phyloP scores from a whole-genome alignment of 2,888 invertebrate genomes.

The Drosophila gaucha region DNA sequence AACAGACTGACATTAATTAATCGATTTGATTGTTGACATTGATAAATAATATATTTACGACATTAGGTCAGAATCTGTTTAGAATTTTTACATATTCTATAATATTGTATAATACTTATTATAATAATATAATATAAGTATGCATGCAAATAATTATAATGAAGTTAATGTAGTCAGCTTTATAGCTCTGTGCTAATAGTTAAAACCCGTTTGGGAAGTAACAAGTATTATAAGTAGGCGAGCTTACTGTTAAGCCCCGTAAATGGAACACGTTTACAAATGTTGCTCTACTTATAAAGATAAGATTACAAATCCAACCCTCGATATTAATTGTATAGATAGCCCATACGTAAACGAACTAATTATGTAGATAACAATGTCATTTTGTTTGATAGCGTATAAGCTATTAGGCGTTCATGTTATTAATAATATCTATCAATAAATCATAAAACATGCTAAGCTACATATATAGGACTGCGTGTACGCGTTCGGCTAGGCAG shows the following conservation, averaged over 20 bases:
- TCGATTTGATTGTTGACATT: not conserved
- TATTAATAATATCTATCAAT: not conserved
- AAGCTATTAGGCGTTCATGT: not conserved
- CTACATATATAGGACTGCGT: too few species aligned
- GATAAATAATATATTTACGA: not conserved
- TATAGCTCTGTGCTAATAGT: not conserved
- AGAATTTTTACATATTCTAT: not conserved
- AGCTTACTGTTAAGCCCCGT: not conserved
- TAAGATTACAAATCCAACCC: slow-evolving; percentile 1
- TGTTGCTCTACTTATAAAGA: not conserved
- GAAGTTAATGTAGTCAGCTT: not conserved
- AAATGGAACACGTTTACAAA: not conserved
- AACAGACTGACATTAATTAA: not conserved
- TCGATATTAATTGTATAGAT: slow-evolving; percentile 7
- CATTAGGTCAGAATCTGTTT: not conserved
- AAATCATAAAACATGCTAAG: not conserved
- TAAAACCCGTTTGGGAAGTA: not conserved
- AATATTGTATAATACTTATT: not conserved
- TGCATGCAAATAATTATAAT: slow-evolving; percentile 1
- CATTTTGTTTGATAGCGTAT: not conserved
- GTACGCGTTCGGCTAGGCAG: too few species aligned
- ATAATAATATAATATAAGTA: too few species aligned
- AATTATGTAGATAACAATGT: slow-evolving; percentile 3
- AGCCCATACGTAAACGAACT: not conserved
- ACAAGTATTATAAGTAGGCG: not conserved